Evolutionary conservation across 1,140 invertebrate genomes (phyloP), one percentile per base, ranked within the genome.

Genomic region (Pogonus chalceus): DNA sequence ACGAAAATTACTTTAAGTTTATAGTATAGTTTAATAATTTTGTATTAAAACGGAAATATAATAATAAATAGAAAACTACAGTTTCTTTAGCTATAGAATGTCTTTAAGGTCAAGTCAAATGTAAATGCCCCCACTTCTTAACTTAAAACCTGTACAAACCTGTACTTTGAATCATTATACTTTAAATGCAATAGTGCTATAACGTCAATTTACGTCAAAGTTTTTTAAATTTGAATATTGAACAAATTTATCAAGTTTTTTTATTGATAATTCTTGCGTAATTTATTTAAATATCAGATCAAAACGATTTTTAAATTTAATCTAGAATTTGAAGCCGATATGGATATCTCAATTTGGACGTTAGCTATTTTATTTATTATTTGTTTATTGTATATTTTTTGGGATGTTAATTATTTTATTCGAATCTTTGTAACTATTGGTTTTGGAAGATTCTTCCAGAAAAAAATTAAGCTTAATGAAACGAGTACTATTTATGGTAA

Each of bases 381-480:
- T 7, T 70, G 79, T 4, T 68, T 87, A n/a, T 67, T 84, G 9
- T 89, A 87, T 61, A 69, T 86, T 14, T 74, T 85, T 26, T 84
- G 83, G 66, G 86, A 90, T 69, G 82, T 88, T 0, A 84, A 88
- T 67, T 88, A 89, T 61, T 88, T 87, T 58, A 59, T 88, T 22
- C 75, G 85, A 54, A 74, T 82, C 35, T 66, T 74, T 2, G 77
- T 82, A 46, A 85, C 82, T 0, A 74, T 88, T 2, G 70, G 67
- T 12, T 74, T 76, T 59, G 82, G 83, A 0, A 74, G 79, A 58
- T 60, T 86, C 2, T 82, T 86, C 49, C 75, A 83, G 64, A 79
- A 81, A 60, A 85, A 78, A 61, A 76, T 75, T 53, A 83, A 82
- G 57, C 65, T 85, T 12, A 80, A 83, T 55, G 84, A 87, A 20